Conservation (phyloP, 2,797 vertebrate genomes). For the Choloepus didactylus region DNA sequence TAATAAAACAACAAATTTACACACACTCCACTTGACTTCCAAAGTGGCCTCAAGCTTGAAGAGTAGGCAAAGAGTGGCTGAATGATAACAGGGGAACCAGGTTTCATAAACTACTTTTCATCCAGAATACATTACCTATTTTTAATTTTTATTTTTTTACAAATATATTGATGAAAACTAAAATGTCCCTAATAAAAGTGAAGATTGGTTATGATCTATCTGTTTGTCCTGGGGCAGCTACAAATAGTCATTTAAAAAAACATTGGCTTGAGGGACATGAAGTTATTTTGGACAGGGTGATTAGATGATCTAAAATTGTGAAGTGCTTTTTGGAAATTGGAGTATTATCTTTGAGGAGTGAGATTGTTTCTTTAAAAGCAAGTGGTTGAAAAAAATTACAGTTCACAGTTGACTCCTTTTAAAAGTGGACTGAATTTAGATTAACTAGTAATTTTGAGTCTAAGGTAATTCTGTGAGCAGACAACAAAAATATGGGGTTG, state of each 20-base stretch:
- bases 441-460: constrained; percentile 65
- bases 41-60: constrained; percentile 64
- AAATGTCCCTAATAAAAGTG: constrained; percentile 65
- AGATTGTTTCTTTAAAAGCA: constrained; percentile 67
- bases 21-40: constrained; percentile 48
- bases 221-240: constrained; percentile 12
- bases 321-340: constrained; percentile 53
- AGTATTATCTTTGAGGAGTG: constrained; percentile 30
- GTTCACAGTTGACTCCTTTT: constrained; percentile 42
- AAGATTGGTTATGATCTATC: constrained; percentile 18
- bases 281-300: constrained; percentile 54
- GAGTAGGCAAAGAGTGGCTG: constrained; percentile 34
- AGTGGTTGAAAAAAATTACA: constrained; percentile 32
- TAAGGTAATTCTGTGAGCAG: constrained; percentile 45
- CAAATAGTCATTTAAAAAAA: constrained; percentile 42
- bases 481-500: constrained; percentile 27
- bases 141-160: neutral
- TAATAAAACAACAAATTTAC: constrained; percentile 46
- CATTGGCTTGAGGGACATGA: neutral
- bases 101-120: constrained; percentile 65
- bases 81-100: constrained; percentile 57
- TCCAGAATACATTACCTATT: constrained; percentile 36
- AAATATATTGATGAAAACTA: constrained; percentile 55
- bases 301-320: constrained; percentile 61
- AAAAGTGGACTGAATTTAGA: constrained; percentile 63